Evolutionary conservation across 2,888 invertebrate species (phyloP).

Genomic region (Micropterix aruncella): DNA sequence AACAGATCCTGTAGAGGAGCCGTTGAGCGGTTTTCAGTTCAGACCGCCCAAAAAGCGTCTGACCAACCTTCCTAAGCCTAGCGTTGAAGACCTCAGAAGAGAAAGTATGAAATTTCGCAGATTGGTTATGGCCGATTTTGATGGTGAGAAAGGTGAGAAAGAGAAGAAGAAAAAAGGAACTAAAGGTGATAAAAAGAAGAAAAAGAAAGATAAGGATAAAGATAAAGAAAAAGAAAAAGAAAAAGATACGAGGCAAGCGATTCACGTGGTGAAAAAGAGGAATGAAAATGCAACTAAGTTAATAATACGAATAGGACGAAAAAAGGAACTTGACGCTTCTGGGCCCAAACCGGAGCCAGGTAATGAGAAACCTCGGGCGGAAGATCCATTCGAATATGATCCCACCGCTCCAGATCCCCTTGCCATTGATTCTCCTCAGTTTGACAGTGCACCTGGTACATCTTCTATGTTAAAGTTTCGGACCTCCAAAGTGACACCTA

Average conservation of each 20-base stretch:
- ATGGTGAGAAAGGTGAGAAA: slow-evolving; percentile 47
- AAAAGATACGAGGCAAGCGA: slow-evolving; percentile 17
- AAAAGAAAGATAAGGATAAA: slow-evolving; percentile 39
- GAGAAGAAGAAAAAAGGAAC: slow-evolving; percentile 27
- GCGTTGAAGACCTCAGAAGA: slow-evolving; percentile 65
- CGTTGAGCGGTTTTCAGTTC: slow-evolving; percentile 33
- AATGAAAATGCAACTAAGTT: slow-evolving; percentile 56
- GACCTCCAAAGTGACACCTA: slow-evolving; percentile 58
- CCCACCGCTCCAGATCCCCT: slow-evolving; percentile 32
- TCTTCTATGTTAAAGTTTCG: slow-evolving; percentile 38
- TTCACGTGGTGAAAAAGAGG: slow-evolving; percentile 30
- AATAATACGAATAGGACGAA: slow-evolving; percentile 58
- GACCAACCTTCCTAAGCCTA: slow-evolving; percentile 47
- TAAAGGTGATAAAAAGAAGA: slow-evolving; percentile 39
- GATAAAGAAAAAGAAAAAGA: slow-evolving; percentile 37
- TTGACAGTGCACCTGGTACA: slow-evolving; percentile 26
- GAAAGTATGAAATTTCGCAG: slow-evolving; percentile 81
- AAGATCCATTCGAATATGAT: slow-evolving; percentile 33
- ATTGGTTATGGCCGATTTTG: slow-evolving; percentile 73
- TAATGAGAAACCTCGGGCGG: slow-evolving; percentile 17
- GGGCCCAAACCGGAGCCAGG: slow-evolving; percentile 5
- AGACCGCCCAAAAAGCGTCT: slow-evolving; percentile 76
- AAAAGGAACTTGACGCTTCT: slow-evolving; percentile 18
- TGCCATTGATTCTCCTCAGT: slow-evolving; percentile 29
- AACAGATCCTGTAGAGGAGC: slow-evolving; percentile 31